Base-by-base conservation (phyloP, 2,113 vertebrate genomes). In the Recurvirostra avosetta region DNA sequence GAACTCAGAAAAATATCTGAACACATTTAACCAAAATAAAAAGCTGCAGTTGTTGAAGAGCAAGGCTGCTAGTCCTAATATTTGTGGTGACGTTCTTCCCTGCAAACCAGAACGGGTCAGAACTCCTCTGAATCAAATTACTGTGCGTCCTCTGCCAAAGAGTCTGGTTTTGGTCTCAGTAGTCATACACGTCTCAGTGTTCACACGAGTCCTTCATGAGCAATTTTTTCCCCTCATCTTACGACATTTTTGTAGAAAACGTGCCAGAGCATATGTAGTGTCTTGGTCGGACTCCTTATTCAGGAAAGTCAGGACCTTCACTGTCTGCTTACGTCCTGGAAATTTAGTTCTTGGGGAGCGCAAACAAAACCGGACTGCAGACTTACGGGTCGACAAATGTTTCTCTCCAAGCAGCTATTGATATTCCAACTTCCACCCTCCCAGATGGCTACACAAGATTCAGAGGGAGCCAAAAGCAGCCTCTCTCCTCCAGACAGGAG, bases 141-240 rank as follows among this genome's bases (percentile, higher is more conserved):
- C 88, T 6, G 30, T 34, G 14, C 4, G 26, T 30, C 86, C 87
- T 78, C 32, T 92, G 93, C 93, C 95, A 97, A 67, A 38, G 58
- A 70, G 94, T 90, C 94, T 94, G 90, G 55, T 80, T 87, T 91
- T 88, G 81, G 90, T 74, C 94, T 76, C 74, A 12, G 36, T 1
- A 92, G 78, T 65, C 90, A 61, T 12, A 56, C 61, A 41, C 61
- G 53, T 43, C 92, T 77, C 78, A 19, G 59, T 27, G 84, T 50
- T 97, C 95, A 15, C 91, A 87, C 79, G 40, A 91, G 55, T 34
- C 77, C n/a, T 59, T 65, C 85, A 71, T 81, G 86, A 95, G 88
- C 92, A 50, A 91, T 73, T 77, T 96, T 95, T 62, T 95, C 93
- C 96, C 84, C 80, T 96, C 87, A 8, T 86, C 86, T 91, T 58